These are phyloP conservation scores for Lucifuga dentata DNA, from an alignment of 2,113 vertebrate species.

Conservation along the genomic window DNA sequence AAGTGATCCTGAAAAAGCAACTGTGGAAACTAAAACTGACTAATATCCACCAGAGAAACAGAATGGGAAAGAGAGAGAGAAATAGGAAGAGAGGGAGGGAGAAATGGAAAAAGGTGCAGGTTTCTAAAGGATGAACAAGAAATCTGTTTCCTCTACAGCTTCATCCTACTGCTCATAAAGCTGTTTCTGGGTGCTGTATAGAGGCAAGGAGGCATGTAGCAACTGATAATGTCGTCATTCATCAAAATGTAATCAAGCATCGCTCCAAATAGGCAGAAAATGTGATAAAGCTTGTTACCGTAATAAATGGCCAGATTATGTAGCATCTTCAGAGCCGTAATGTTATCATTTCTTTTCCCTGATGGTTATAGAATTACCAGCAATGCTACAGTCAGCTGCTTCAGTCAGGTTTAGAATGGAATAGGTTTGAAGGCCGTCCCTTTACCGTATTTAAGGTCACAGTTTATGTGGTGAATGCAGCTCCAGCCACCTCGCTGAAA, in stretches of 20 bases:
- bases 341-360: slow-evolving; percentile 24
- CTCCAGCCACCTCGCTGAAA: too few species aligned
- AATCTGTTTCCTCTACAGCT: neutral
- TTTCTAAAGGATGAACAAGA: neutral
- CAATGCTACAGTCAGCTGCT: slow-evolving; percentile 1
- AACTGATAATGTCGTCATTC: slow-evolving; percentile 30
- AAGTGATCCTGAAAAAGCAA: slow-evolving; percentile 42
- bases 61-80: neutral
- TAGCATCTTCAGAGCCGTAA: slow-evolving; percentile 49
- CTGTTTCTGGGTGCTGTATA: slow-evolving; percentile 42
- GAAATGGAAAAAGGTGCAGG: neutral
- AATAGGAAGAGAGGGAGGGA: neutral
- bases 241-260: slow-evolving; percentile 59
- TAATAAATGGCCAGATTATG: slow-evolving; percentile 54
- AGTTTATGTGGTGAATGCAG: too few species aligned
- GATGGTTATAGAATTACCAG: slow-evolving; percentile 24
- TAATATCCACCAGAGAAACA: slow-evolving; percentile 32
- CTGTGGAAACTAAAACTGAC: slow-evolving; percentile 35
- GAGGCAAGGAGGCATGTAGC: slow-evolving; percentile 4
- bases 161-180: neutral
- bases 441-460: too few species aligned
- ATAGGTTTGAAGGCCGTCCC: too few species aligned
- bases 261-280: slow-evolving; percentile 45
- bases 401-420: too few species aligned
- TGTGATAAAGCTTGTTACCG: slow-evolving; percentile 46